A percentile compares a stretch with the other conserved stretches of the same genome.
These are phyloP conservation scores for Tenthredo notha DNA, from an alignment of 2,888 invertebrate genomes.

Conservation along the genomic window DNA sequence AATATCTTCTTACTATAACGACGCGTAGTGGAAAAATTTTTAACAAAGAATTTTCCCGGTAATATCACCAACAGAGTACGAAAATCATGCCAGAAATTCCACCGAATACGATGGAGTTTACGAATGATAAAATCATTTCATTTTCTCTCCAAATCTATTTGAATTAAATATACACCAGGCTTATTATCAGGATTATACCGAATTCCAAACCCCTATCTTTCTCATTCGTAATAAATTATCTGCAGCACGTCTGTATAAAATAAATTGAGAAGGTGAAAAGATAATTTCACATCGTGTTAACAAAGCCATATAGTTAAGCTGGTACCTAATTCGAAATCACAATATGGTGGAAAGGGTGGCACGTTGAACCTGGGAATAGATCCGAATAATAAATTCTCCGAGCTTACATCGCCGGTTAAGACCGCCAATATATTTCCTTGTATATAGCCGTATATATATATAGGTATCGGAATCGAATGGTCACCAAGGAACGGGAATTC, in stretches of 20 bases:
- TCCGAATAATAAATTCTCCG: slow-evolving; percentile 37
- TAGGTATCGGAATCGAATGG: slow-evolving; percentile 37
- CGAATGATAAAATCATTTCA: not conserved
- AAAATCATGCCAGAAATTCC: not conserved
- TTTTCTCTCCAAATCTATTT: not conserved
- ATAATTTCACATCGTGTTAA: not conserved
- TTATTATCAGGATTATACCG: not conserved
- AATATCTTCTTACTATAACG: not conserved
- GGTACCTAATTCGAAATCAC: slow-evolving; percentile 18
- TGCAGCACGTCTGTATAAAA: no score
- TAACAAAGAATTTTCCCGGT: not conserved
- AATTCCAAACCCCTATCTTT: not conserved
- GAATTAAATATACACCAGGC: not conserved
- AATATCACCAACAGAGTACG: not conserved
- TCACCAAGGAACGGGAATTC: slow-evolving; percentile 33
- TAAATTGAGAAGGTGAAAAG: not conserved
- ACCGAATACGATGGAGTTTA: not conserved
- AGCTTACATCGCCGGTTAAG: slow-evolving; percentile 37
- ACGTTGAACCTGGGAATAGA: slow-evolving; percentile 17
- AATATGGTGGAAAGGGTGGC: not conserved
- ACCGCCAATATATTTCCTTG: slow-evolving; percentile 28
- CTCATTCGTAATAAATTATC: no score
- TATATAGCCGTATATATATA: not conserved
- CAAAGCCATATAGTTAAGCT: not conserved
- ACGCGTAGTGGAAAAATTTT: slow-evolving; percentile 4